Evolutionary conservation across 92 coral and sea anemone species (phyloP), one percentile per base, ranked within the genome.

Genomic region (Metridium senile): DNA sequence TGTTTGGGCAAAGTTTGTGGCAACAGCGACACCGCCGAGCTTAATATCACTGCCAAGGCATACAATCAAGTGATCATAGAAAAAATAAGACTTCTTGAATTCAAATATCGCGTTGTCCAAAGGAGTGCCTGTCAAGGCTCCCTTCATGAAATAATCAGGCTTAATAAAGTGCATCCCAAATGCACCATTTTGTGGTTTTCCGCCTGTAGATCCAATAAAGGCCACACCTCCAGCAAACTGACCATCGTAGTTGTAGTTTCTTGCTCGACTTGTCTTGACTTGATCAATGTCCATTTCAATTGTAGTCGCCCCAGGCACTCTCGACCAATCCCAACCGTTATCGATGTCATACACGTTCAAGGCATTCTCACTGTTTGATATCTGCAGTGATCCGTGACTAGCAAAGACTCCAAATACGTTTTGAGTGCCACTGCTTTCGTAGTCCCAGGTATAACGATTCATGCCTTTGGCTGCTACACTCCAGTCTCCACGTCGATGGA

Each of bases 301-400:
- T 1, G 93, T 78, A 0, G 97, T 91, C 18, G 97, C 71, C 16
- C 97, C 97, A 6, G 97, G 93, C 10, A 85, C 81, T 68, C 86
- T 83, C 3, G 91, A 53, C 97, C 97, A 91, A 70, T 88, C 91
- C 97, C 97, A 91, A 7, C 90, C 97, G 26, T 58, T 62, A 1
- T 71, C 49, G 17, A 91, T 82, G 51, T 91, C 93, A 71, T 91
- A 74, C 22, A 74, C 69, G 1, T 33, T 34, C 53, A 91, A 70
- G 7, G 72, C 64, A 8, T 75, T 8, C 52, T 88, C 97, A 33
- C 68, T 75, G 73, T 89, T 82, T 4, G 91, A 93, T 47, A 91
- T 72, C 61, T 85, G 68, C 34, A 91, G 59, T n/a, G 89, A 84
- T 0, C 93, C 97, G 35, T 91, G 85, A 78, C 91, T 85, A 18